Base-by-base conservation (phyloP, 2,113 vertebrate species). In the Hoplias malabaricus region DNA sequence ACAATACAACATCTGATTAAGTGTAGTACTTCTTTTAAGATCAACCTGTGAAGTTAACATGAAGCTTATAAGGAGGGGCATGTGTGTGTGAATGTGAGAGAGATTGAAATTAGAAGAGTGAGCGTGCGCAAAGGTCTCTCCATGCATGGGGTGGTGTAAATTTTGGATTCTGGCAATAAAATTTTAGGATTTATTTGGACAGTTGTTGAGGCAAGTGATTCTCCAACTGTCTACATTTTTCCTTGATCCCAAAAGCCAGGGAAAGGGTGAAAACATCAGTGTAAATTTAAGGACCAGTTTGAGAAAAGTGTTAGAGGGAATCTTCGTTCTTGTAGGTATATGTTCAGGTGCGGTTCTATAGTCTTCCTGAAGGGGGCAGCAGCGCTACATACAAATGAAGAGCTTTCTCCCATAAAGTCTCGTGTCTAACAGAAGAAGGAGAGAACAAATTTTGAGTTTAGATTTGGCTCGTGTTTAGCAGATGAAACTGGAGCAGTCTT, bases 281-380 rank as follows among this genome's bases (percentile, higher is more conserved):
- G n/a, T n/a, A n/a, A n/a, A n/a, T n/a, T n/a, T n/a, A n/a, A n/a
- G n/a, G n/a, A n/a, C n/a, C n/a, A n/a, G n/a, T n/a, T n/a, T n/a
- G n/a, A n/a, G n/a, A n/a, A n/a, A n/a, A n/a, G n/a, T n/a, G n/a
- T n/a, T n/a, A n/a, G n/a, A n/a, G 12, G 8, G n/a, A 36, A 10
- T 33, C 5, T 4, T 21, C 7, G 5, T 34, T 57, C n/a, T n/a
- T n/a, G n/a, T n/a, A n/a, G n/a, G 54, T 61, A 7, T 11, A 63
- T 25, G 34, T 63, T 36, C 59, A 54, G 31, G 38, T 73, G 63
- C 42, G 75, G 54, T 43, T 42, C 23, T 42, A 7, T 31, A 5
- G n/a, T 53, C 31, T 50, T 75, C 65, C 72, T 42, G 8, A 25
- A 80, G 78, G 67, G 54, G 66, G 43, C 72, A 80, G 66, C 57